These are phyloP conservation scores for Dasypolia templi DNA, from an alignment of 2,888 invertebrate genomes.

Conservation along the genomic window DNA sequence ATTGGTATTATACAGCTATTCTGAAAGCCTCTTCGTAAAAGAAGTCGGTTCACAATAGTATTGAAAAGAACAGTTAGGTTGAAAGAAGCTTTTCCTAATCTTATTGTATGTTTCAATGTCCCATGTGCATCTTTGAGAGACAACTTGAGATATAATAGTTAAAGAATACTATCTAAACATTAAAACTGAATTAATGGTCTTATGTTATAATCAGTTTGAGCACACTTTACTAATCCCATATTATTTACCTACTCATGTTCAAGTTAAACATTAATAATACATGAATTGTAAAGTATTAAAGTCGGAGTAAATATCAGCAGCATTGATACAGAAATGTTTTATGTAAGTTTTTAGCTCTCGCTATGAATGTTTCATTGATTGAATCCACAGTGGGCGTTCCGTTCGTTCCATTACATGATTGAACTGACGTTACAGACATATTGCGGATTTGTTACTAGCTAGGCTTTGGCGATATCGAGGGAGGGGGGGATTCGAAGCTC, in stretches of 20 bases:
- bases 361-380: slow-evolving; percentile 68
- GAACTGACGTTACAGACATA: slow-evolving; percentile 68
- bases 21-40: not conserved
- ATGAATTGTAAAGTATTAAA: slow-evolving; percentile 33
- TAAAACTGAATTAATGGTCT: not conserved
- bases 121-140: not conserved
- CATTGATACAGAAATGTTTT: slow-evolving; percentile 56
- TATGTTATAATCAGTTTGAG: not conserved
- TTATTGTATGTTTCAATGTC: not conserved
- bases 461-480: slow-evolving; percentile 45
- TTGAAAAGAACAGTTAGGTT: no score
- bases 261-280: slow-evolving; percentile 20
- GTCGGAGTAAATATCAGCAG: slow-evolving; percentile 46
- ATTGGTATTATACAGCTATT: not conserved
- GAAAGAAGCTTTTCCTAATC: not conserved
- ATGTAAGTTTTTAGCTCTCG: slow-evolving; percentile 63
- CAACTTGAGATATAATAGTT: not conserved
- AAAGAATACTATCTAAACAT: not conserved
- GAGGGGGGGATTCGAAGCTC: slow-evolving; percentile 2
- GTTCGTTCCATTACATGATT: slow-evolving; percentile 77
- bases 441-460: slow-evolving; percentile 61
- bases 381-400: slow-evolving; percentile 64
- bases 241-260: not conserved
- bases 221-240: not conserved
- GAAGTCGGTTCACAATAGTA: not conserved